Base-by-base conservation (phyloP, 1,140 invertebrate species). In the Cyclargus thomasi region DNA sequence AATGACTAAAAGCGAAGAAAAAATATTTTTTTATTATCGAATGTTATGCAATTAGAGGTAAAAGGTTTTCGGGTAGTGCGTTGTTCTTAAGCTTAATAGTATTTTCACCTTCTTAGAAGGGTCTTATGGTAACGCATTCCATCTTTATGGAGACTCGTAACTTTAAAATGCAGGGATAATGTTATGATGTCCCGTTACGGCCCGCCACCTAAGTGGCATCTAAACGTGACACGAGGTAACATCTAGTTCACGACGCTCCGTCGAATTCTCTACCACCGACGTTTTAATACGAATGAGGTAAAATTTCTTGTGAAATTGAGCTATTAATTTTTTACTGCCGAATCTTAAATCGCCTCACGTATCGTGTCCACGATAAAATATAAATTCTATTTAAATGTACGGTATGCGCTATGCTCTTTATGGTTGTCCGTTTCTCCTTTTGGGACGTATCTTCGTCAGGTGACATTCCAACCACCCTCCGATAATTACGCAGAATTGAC, bases 331-430 rank as follows among this genome's bases (percentile, higher is more conserved):
- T 66, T 66, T 29, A 59, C 55, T 11, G 10, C 18, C 18, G 39
- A 62, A 66, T 20, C 18, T 59, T 36, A 20, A 66, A 59, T 59
- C 29, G 35, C 23, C 53, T 22, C 55, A 57, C 67, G 68, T 36
- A 57, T 63, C 64, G 63, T 63, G 64, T 59, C 53, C 53, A 66
- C 68, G 63, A 64, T 67, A 71, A 79, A 79, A 85, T 83, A 84
- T 79, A 77, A 84, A 84, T 80, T 84, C 80, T 81, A 87, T 84
- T 83, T 82, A 77, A 84, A 84, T 83, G 72, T 77, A 74, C 75
- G 68, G 73, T 74, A 79, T 80, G 75, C 70, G 70, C 78, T 80
- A 74, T 71, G 70, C 78, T 79, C 70, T 86, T 79, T 88, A 85
- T 71, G 80, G 79, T 36, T 64, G 70, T 70, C 73, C 64, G 70